Percentiles rank a stretch among this genome's conserved stretches.
Conservation (phyloP, 2,797 vertebrate genomes). For the Acanthurus tractus region DNA sequence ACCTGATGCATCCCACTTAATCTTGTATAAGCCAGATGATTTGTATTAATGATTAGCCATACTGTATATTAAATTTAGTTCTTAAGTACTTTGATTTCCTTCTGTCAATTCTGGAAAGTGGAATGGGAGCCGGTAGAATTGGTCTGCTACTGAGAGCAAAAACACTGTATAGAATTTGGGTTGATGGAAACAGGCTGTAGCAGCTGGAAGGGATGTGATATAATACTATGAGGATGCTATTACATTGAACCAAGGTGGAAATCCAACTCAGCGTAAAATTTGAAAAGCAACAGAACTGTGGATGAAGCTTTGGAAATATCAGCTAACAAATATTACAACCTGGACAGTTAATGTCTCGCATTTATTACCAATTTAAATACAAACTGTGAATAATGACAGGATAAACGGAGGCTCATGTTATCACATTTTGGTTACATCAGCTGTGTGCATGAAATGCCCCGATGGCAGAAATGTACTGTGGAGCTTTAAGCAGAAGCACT, state of each 20-base stretch:
- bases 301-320: conserved; percentile 11
- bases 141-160: conserved; percentile 9
- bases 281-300: neutral
- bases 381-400: neutral
- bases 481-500: neutral
- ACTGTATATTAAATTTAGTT: conserved; percentile 11
- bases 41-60: conserved; percentile 15
- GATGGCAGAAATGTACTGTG: neutral
- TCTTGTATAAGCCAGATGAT: conserved; percentile 17
- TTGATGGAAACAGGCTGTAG: neutral
- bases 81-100: conserved; percentile 27
- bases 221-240: conserved; percentile 6
- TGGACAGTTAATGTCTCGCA: neutral
- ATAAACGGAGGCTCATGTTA: neutral
- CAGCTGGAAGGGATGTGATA: neutral
- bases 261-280: neutral
- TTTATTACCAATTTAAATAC: neutral
- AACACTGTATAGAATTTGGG: neutral
- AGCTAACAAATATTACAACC: conserved; percentile 5
- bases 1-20: conserved; percentile 28
- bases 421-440: neutral
- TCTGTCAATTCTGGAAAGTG: neutral
- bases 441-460: conserved; percentile 1
- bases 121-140: neutral
- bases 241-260: neutral